phyloP scores from a whole-genome alignment of 2,797 vertebrate genomes.

The Rachycentron canadum region DNA sequence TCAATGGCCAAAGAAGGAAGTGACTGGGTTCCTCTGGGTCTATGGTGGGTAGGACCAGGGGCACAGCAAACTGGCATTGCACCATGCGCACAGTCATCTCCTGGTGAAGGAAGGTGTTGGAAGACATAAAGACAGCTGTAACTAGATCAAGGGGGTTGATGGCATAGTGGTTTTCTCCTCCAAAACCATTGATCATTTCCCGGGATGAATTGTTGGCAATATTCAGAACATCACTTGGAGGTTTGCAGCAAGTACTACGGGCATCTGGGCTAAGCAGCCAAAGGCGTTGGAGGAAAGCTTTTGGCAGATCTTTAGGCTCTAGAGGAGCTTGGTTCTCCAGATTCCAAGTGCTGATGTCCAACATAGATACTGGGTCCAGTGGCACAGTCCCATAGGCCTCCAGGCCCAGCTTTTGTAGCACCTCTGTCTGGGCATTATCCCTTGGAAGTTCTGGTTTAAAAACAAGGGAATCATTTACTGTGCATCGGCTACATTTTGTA shows the following conservation, averaged over 20 bases:
- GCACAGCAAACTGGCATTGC: constrained; percentile 89
- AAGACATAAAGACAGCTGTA: constrained; percentile 84
- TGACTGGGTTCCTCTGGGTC: constrained; percentile 66
- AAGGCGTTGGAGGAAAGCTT: constrained; percentile 78
- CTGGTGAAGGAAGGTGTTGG: constrained; percentile 87
- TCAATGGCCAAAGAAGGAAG: constrained; percentile 88
- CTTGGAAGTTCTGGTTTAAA: constrained; percentile 66
- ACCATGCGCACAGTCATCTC: constrained; percentile 87
- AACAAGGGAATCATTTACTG: constrained; percentile 26
- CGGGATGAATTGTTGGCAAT: neutral
- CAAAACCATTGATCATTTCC: constrained; percentile 38
- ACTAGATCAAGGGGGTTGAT: constrained; percentile 87
- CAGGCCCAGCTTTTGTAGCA: constrained; percentile 75
- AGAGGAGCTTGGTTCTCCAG: constrained; percentile 62
- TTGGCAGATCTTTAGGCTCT: constrained; percentile 74
- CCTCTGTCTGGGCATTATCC: constrained; percentile 66
- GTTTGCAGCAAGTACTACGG: constrained; percentile 67
- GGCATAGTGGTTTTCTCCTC: constrained; percentile 42
- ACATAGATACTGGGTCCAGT: constrained; percentile 71
- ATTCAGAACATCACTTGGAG: constrained; percentile 6
- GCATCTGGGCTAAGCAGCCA: constrained; percentile 80
- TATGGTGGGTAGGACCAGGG: constrained; percentile 84
- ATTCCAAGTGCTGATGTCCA: constrained; percentile 77
- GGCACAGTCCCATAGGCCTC: constrained; percentile 59
- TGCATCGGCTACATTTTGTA: neutral